These are phyloP conservation scores for Oscheius myriophilus DNA, from an alignment of 2,888 invertebrate species.

Conservation along the genomic window DNA sequence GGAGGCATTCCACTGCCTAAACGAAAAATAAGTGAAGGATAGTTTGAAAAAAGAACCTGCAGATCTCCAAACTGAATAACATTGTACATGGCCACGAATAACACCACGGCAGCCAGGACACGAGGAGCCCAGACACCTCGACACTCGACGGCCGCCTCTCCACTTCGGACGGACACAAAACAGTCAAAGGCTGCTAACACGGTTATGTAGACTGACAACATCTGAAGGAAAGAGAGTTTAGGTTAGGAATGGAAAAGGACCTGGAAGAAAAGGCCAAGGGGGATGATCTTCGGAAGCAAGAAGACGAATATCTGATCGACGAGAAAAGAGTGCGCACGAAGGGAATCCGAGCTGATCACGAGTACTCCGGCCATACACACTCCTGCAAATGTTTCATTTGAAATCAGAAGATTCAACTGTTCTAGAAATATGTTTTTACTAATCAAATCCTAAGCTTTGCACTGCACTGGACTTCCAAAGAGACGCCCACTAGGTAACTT, in stretches of 20 bases:
- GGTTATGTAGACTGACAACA: conserved; percentile 65
- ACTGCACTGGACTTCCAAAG: no score
- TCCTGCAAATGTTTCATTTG: no score
- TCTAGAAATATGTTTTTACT: no score
- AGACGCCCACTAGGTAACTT: no score
- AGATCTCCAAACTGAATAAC: conserved; percentile 61
- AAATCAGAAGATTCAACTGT: no score
- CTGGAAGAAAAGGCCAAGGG: conserved; percentile 65
- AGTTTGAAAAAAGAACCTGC: conserved; percentile 36
- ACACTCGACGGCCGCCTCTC: conserved; percentile 9
- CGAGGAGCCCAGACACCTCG: conserved; percentile 50
- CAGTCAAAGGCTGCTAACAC: conserved; percentile 66
- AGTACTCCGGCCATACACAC: conserved; percentile 64
- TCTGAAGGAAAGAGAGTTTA: conserved; percentile 41
- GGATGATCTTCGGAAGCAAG: conserved; percentile 61
- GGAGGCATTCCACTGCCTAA: conserved; percentile 53
- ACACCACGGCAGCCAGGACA: conserved; percentile 48
- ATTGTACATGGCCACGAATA: conserved; percentile 58
- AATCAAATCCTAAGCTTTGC: no score
- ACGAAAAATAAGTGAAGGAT: no score
- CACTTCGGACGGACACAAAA: conserved; percentile 49
- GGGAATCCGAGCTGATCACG: conserved; percentile 63
- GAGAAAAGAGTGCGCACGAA: conserved; percentile 57
- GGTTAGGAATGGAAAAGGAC: conserved; percentile 24
- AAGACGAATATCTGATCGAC: conserved; percentile 65